These are phyloP conservation scores for Zosterops lateralis DNA, from an alignment of 2,113 vertebrate genomes.

Conservation along the genomic window DNA sequence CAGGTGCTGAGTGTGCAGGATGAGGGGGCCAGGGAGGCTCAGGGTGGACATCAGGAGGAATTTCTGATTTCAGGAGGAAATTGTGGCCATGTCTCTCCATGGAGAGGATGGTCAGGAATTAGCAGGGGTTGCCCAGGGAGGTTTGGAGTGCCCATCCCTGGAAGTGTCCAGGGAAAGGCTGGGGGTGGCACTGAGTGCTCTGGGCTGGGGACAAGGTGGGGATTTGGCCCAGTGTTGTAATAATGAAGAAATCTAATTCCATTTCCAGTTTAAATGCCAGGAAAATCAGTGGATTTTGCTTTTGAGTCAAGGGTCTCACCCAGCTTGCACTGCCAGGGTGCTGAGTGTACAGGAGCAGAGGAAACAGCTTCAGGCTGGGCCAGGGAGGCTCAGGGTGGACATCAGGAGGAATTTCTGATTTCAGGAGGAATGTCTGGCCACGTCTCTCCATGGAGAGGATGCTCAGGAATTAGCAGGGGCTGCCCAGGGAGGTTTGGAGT, in stretches of 20 bases:
- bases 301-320: neutral
- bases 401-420: neutral
- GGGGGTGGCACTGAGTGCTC: fast-evolving
- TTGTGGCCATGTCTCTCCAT: too few relatives aligned
- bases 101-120: fast-evolving
- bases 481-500: neutral
- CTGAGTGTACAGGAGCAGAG: neutral
- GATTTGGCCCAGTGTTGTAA: neutral
- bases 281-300: neutral
- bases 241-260: neutral
- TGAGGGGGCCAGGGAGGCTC: fast-evolving
- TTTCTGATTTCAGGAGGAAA: neutral
- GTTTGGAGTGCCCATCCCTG: neutral
- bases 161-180: neutral
- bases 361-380: too few relatives aligned
- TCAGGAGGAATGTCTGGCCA: too few relatives aligned
- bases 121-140: fast-evolving
- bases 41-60: fast-evolving
- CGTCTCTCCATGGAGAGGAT: fast-evolving
- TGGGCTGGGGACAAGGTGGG: neutral
- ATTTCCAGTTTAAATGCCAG: neutral
- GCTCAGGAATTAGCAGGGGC: fast-evolving
- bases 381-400: fast-evolving
- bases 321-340: neutral
- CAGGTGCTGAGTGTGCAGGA: neutral